Evolutionary conservation across 2,113 vertebrate species (phyloP).

Genomic region (Potamarius usumacintae): DNA sequence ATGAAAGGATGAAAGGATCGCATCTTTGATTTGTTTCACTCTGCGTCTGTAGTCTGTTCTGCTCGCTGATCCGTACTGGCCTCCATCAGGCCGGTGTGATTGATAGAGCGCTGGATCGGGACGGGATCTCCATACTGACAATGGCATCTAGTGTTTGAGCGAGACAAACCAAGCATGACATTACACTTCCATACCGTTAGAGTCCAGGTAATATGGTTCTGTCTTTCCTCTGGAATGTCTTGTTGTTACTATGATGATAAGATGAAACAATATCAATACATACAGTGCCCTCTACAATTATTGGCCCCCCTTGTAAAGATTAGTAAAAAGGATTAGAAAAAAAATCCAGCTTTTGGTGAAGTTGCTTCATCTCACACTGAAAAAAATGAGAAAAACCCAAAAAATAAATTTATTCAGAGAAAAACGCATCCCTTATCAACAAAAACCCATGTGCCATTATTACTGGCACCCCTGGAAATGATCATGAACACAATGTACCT

Average conservation of each 20-base stretch:
- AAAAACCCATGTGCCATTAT: too few species aligned
- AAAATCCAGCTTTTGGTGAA: too few species aligned
- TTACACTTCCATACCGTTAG: background rate
- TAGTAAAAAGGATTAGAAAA: too few species aligned
- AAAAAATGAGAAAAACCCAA: too few species aligned
- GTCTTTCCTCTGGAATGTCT: background rate
- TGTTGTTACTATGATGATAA: background rate
- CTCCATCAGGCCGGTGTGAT: constrained; percentile 51
- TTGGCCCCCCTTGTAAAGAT: too few species aligned
- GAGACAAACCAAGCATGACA: background rate
- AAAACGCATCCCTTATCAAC: too few species aligned
- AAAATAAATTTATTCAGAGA: too few species aligned
- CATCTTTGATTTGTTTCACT: constrained; percentile 23
- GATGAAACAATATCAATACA: background rate
- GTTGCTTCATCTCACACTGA: too few species aligned
- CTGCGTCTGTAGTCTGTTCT: constrained; percentile 47
- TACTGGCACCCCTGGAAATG: too few species aligned
- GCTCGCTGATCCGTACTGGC: constrained; percentile 54
- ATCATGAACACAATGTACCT: too few species aligned
- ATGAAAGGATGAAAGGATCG: constrained; percentile 12
- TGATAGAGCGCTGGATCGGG: constrained; percentile 47
- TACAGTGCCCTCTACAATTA: too few species aligned
- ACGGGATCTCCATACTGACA: constrained; percentile 23
- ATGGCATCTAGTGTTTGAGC: constrained; percentile 2
- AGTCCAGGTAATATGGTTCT: background rate